These are phyloP conservation scores for Actinia equina DNA, from an alignment of 64 coral and sea anemone species.

Conservation along the genomic window DNA sequence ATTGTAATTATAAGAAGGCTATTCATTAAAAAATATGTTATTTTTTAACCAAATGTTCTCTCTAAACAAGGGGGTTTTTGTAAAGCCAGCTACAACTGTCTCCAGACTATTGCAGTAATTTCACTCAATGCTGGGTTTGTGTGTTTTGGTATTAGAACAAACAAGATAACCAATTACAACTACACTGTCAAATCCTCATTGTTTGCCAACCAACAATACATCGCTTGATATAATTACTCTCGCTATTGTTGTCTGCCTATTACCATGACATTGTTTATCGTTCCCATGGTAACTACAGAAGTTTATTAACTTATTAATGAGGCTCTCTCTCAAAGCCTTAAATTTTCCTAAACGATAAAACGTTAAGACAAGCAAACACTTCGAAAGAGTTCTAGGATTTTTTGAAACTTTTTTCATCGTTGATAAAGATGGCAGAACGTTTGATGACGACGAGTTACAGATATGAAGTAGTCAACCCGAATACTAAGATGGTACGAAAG, in stretches of 20 bases:
- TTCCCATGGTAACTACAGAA: slow-evolving; percentile 40
- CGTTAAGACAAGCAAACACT: background rate
- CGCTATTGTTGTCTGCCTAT: slow-evolving; percentile 17
- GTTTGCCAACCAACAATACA: slow-evolving; percentile 11
- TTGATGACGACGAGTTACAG: slow-evolving; percentile 50
- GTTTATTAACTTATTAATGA: background rate
- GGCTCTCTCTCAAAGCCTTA: background rate
- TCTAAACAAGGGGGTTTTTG: no score
- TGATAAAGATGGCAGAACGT: slow-evolving; percentile 29
- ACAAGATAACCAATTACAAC: background rate
- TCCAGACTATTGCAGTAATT: background rate
- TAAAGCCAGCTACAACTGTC: background rate
- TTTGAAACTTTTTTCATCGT: background rate
- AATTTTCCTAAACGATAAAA: background rate
- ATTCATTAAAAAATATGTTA: no score
- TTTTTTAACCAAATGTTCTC: no score
- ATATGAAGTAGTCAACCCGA: slow-evolving; percentile 49
- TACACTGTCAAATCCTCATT: background rate
- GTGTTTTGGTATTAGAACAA: background rate
- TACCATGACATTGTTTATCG: slow-evolving; percentile 37
- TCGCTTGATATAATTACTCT: background rate
- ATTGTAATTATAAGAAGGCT: no score
- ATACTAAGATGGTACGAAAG: slow-evolving; percentile 43
- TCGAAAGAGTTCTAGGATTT: background rate
- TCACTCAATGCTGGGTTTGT: background rate